Base-by-base conservation (phyloP, 2,888 invertebrate species). In the Apoderus coryli region DNA sequence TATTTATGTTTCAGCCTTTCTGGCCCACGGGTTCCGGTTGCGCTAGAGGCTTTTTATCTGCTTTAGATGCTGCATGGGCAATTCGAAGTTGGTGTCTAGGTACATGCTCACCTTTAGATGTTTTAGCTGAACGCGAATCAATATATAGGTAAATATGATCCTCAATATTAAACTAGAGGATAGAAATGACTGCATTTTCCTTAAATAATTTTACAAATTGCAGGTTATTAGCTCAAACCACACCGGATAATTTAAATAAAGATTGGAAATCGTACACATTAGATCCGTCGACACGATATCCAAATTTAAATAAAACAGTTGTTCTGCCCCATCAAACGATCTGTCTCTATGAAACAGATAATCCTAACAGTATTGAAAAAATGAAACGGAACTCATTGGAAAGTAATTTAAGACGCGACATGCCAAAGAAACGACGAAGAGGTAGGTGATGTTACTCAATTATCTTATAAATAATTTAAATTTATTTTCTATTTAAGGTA, bases 11-110 rank as follows among this genome's bases (percentile, higher is more conserved):
- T 2, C 45, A 73, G 70, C 89, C 89, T 1, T 98, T 98, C 60
- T 98, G 98, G 96, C 98, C 96, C 4, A 95, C 93, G 1, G 98
- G 98, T 0, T 93, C 93, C 3, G 98, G 98, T 1, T 93, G 93
- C 62, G 96, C 95, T 0, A 71, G 96, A 32, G 96, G 96, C 9
- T 96, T 96, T 57, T 67, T 98, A 2, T 89, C 92, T 11, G 86
- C 89, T 3, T 70, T 96, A 58, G 96, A 98, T 63, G 84, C 93
- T 0, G 89, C 88, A 9, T 98, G 96, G 90, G 85, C 89, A 39
- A 76, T 95, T 34, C 72, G 84, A 43, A 46, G 79, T 33, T 92
- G 88, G 82, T 75, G 78, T 0, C 63, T 67, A 24, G 70, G 71
- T 2, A 54, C 63, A 31, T 58, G 65, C 4, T 80, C 84, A 37